Evolutionary conservation across 2,888 invertebrate species (phyloP), one percentile per base, ranked within the genome.

Genomic region (Eupithecia exiguata): DNA sequence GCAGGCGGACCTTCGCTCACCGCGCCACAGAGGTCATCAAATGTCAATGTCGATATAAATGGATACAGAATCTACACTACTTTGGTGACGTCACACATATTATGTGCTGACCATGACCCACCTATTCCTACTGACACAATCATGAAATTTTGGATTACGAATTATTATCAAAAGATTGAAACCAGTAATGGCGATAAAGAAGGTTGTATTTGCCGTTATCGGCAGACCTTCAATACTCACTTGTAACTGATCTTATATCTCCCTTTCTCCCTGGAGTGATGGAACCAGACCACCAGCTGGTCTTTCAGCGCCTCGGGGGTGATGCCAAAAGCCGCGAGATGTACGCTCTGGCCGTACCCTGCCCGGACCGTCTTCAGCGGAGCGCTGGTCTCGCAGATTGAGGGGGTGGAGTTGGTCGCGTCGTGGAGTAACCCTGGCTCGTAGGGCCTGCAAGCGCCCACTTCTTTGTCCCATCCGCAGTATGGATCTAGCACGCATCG

Each of bases 391-490:
- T 95, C 95, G 80, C 95, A 95, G 75, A 95, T 92, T 5, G 95
- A 94, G 5, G 95, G 94, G 1, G 95, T 95, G 10, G 95, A 95
- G 84, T 95, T 95, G 25, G 95, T 95, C 1, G 96, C 95, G 80
- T 96, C 96, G 85, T 96, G 96, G 25, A 96, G 91, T 12, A 96
- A 86, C 1, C 92, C 95, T 10, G 95, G 95, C n/a, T 92, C 90
- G 86, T 95, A 95, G 0, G 95, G 94, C 69, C 95, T 94, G 84
- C 96, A 96, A 16, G 93, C 91, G 0, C 94, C 95, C 1, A 94
- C 92, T 83, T 96, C 95, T 81, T 95, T 95, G 84, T 96, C 96
- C 96, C 96, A 96, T n/a, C 96, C 96, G 83, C 96, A 96, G 84
- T 96, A 96, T 0, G 96, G 96, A 84, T 96, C 96, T 73, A 95